Base-by-base conservation (phyloP, 1,140 invertebrate species). In the Diachasmimorpha longicaudata region DNA sequence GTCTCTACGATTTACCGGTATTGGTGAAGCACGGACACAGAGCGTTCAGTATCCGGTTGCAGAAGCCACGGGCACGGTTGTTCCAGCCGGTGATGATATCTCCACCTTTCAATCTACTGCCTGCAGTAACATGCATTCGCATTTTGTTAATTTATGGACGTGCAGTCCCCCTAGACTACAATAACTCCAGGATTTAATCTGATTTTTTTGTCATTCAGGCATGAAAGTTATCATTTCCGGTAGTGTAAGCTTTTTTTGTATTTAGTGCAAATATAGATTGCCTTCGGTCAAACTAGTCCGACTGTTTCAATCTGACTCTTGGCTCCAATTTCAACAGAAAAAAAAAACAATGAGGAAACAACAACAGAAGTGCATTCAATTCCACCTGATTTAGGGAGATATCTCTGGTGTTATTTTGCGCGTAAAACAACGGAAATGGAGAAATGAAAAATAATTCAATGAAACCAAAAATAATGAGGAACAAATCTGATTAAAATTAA, bases 1-100 rank as follows among this genome's bases (percentile, higher is more conserved):
- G 72, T 77, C 80, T 86, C 83, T 86, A 86, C 78, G 85, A 88
- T 88, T 89, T 89, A 89, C 87, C 88, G 86, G 87, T 87, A 80
- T 84, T 88, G 79, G 83, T 86, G 84, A 88, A 88, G 83, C 87
- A 88, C 39, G 87, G 87, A 75, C 87, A 88, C 55, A 89, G 81
- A 73, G 85, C 85, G 80, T 88, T 89, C 79, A 88, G 79, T 78
- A 88, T 82, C 81, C 88, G 87, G 83, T 87, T 88, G 85, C 88
- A 89, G 84, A 89, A 88, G 79, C 87, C 87, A 79, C 88, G 87
- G 75, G 86, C 88, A 75, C 88, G 86, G 79, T 85, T 87, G 82
- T 88, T 88, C 88, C 88, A 89, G 75, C 81, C 87, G 72, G 82
- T 82, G 78, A 88, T 84, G 72, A 82, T 82, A 82, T 86, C 81